Percentiles rank a stretch among this genome's conserved stretches.
Evolutionary conservation across 2,797 vertebrate genomes (phyloP).

Genomic region (Syngnathus acus): DNA sequence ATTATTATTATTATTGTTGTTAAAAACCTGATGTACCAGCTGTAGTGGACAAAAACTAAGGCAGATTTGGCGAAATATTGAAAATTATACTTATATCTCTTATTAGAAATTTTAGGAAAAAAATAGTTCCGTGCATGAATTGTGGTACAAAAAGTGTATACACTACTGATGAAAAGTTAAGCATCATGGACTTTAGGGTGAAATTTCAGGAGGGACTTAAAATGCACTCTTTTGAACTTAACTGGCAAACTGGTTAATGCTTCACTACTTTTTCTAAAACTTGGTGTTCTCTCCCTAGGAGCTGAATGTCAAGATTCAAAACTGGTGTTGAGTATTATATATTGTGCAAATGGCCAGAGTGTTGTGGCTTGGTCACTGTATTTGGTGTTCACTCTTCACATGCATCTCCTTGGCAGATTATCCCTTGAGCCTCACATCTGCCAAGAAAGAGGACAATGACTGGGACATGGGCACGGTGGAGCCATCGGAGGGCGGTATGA

Average conservation of each 20-base stretch:
- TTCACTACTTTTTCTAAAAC: not conserved
- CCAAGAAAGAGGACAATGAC: constrained; percentile 37
- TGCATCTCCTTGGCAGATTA: constrained; percentile 35
- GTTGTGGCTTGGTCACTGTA: not conserved
- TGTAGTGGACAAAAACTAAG: no score
- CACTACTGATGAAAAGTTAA: not conserved
- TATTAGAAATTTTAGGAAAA: no score
- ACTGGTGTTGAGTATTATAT: not conserved
- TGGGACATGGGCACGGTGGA: constrained; percentile 59
- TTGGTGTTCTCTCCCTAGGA: no score
- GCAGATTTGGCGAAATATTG: no score
- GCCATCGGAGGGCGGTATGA: constrained; percentile 58
- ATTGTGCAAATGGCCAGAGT: not conserved
- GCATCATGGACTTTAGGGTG: not conserved
- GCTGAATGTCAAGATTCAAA: not conserved
- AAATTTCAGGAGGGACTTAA: not conserved
- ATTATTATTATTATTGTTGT: no score
- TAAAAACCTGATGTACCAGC: no score
- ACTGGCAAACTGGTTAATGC: no score
- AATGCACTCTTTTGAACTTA: no score
- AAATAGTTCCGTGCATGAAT: no score
- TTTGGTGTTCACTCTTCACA: not conserved
- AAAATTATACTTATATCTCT: no score
- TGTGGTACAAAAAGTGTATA: not conserved
- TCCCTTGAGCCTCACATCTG: constrained; percentile 39